Evolutionary conservation across 2,797 vertebrate genomes (phyloP).

Genomic region (Masticophis lateralis): DNA sequence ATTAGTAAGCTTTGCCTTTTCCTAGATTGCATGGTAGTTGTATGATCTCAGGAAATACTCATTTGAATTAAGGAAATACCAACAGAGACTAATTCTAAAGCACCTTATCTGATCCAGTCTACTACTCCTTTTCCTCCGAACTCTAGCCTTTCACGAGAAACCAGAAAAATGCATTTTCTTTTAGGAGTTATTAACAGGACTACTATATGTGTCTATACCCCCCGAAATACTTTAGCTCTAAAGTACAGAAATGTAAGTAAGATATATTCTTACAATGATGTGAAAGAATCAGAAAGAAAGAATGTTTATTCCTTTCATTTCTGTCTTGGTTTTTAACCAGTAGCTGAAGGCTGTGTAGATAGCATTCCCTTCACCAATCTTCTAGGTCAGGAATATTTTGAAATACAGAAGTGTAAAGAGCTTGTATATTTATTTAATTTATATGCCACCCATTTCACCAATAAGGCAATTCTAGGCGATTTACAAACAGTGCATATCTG

Average conservation of each 20-base stretch:
- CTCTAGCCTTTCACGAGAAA: neutral
- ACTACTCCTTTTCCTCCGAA: neutral
- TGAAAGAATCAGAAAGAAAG: neutral
- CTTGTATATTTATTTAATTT: neutral
- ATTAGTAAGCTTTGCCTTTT: neutral
- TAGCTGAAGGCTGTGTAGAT: neutral
- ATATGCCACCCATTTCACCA: neutral
- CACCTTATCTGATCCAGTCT: neutral
- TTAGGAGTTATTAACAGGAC: neutral
- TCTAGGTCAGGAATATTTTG: neutral
- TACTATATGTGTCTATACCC: neutral
- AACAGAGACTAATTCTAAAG: neutral
- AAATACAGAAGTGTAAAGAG: neutral
- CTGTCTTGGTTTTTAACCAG: neutral
- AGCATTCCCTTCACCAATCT: neutral
- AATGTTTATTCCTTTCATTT: neutral
- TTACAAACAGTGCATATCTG: neutral
- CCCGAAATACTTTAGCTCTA: neutral
- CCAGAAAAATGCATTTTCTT: neutral
- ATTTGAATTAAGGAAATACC: neutral
- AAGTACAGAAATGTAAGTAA: neutral
- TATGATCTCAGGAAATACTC: neutral
- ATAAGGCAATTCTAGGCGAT: neutral
- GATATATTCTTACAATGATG: neutral
- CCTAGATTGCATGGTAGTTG: neutral